Evolutionary conservation across 2,888 invertebrate genomes (phyloP).

Genomic region (Morpho achilles): DNA sequence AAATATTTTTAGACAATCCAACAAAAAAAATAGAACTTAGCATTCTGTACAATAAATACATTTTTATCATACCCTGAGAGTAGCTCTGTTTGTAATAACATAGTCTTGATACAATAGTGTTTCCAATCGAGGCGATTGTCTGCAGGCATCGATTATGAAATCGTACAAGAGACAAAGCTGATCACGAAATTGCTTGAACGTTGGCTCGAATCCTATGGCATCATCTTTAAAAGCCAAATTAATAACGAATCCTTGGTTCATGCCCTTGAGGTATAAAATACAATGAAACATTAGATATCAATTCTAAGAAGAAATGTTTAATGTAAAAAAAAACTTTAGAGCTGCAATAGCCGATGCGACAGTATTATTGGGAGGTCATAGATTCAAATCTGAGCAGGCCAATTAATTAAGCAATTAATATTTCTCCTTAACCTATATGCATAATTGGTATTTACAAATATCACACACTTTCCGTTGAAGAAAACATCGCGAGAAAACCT

Average conservation of each 20-base stretch:
- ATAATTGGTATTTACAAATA: too few relatives aligned
- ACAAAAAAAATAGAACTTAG: too few relatives aligned
- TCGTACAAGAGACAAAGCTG: constrained; percentile 85
- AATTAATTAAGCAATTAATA: too few relatives aligned
- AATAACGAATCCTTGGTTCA: constrained; percentile 84
- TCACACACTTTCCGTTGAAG: too few relatives aligned
- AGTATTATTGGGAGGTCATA: too few relatives aligned
- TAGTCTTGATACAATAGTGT: constrained; percentile 86
- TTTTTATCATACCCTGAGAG: constrained; percentile 44
- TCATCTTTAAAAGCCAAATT: constrained; percentile 80
- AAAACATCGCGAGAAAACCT: too few relatives aligned
- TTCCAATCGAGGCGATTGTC: constrained; percentile 88
- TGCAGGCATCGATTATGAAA: constrained; percentile 85
- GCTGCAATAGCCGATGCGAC: too few relatives aligned
- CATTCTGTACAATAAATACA: too few relatives aligned
- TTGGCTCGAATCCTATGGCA: constrained; percentile 84
- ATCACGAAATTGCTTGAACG: constrained; percentile 86
- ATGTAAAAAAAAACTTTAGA: too few relatives aligned
- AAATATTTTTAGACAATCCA: too few relatives aligned
- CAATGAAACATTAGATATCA: not conserved
- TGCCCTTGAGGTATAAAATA: constrained; percentile 63
- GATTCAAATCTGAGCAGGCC: too few relatives aligned
- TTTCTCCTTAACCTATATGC: too few relatives aligned
- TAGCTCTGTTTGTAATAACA: constrained; percentile 37
- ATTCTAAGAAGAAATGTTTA: not conserved